Percentiles rank a stretch among this genome's conserved stretches.
Conservation (phyloP, 2,113 vertebrate genomes). For the Microcebus lehilahytsara region DNA sequence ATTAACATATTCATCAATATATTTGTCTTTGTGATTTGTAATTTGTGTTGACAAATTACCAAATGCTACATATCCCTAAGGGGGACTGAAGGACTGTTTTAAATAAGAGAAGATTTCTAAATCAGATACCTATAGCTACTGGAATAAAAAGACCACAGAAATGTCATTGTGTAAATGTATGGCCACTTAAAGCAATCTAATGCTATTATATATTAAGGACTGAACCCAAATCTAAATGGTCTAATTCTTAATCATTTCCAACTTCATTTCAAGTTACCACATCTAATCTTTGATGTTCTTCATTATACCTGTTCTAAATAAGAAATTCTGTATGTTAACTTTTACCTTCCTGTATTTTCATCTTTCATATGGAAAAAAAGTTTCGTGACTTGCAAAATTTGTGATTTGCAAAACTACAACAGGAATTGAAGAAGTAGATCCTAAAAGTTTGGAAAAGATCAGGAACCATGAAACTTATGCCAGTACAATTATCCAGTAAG, state of each 20-base stretch:
- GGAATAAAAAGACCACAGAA: neutral
- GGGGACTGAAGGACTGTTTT: neutral
- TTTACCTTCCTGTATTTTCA: neutral
- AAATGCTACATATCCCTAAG: neutral
- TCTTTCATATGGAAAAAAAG: neutral
- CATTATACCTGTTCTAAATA: neutral
- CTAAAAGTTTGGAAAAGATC: neutral
- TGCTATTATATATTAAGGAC: too few species aligned
- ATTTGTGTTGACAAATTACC: neutral
- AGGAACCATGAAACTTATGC: neutral
- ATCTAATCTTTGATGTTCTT: neutral
- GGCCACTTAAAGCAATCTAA: too few species aligned
- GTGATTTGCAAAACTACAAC: neutral
- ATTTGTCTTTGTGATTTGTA: conserved; percentile 2
- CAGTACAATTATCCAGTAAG: neutral
- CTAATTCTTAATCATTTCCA: neutral
- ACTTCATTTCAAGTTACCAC: neutral
- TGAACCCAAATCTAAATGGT: neutral
- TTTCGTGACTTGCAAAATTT: neutral
- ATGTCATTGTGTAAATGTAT: neutral
- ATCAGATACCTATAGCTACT: conserved; percentile 18
- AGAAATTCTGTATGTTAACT: neutral
- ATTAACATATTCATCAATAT: neutral
- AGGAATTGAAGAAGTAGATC: neutral
- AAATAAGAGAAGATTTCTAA: neutral